These are phyloP conservation scores for Pyrgilauda ruficollis DNA, from an alignment of 2,113 vertebrate genomes.

Conservation along the genomic window DNA sequence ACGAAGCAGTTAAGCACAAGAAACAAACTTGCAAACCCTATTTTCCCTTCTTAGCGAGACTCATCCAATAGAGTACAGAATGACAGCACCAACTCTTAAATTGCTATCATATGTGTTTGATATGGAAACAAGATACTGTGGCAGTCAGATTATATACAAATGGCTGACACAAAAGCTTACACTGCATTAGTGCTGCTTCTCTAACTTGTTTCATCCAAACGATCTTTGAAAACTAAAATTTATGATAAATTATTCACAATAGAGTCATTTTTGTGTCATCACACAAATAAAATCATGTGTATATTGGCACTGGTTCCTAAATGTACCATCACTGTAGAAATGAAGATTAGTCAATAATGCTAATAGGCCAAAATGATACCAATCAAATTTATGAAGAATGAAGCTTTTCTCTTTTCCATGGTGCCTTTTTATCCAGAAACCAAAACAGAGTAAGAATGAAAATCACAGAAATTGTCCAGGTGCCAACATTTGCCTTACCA, in stretches of 20 bases:
- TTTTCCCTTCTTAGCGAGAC: not conserved
- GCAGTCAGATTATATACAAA: not conserved
- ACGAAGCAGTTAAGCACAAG: not conserved
- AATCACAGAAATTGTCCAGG: not conserved
- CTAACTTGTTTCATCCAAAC: not conserved
- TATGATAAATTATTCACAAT: not conserved
- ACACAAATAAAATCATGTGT: not conserved
- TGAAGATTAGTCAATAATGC: not conserved
- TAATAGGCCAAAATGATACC: not conserved
- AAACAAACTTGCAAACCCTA: not conserved
- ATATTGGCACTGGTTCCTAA: not conserved
- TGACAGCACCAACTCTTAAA: not conserved
- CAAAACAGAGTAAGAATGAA: not conserved
- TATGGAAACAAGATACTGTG: not conserved
- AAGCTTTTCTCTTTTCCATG: not conserved
- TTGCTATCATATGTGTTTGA: rapidly evolving
- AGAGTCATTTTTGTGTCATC: not conserved
- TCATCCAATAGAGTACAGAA: not conserved
- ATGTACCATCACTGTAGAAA: not conserved
- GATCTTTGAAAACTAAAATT: not conserved
- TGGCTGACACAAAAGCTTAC: not conserved
- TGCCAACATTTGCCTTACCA: not conserved
- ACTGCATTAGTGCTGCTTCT: not conserved
- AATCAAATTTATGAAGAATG: not conserved
- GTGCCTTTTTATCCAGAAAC: not conserved